Base-by-base conservation (phyloP, 2,888 invertebrate species). In the Liodrosophila aerea region DNA sequence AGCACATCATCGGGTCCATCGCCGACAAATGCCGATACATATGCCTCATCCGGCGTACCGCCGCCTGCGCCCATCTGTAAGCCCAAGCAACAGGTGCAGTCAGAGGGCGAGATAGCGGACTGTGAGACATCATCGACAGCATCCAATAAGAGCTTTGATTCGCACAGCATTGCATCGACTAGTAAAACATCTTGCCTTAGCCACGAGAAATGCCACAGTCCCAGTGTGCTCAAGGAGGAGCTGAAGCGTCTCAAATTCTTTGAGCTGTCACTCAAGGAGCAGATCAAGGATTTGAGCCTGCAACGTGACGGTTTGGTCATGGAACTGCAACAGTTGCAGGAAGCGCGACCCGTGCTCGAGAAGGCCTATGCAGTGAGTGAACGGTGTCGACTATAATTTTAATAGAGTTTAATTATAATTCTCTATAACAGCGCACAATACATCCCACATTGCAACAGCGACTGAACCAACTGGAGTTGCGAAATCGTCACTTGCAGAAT, bases 401-500 rank as follows among this genome's bases (percentile, higher is more conserved):
- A n/a, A n/a, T n/a, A n/a, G n/a, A n/a, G n/a, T n/a, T n/a, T n/a
- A n/a, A 1, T 7, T 18, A 7, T 11, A n/a, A 13, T 29, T 27
- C 51, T 11, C 16, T 30, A 16, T 4, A 8, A 11, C 54, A 90
- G 90, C 87, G 90, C 40, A 88, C 90, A 12, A 86, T 88, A 49
- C 90, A 90, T 86, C 90, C 90, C 29, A 87, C 88, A 37, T 73
- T 90, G 50, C 87, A 89, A 63, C 90, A 90, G 71, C 77, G 88
- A 66, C 87, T 90, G n/a, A 90, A 90, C 61, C 89, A 89, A 70
- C 90, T 94, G 73, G 94, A 94, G 81, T 91, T 93, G 73, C 91
- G 92, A 64, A 92, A 93, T 86, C 91, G 92, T 67, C 92, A 92
- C 87, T 88, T 94, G 63, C 93, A 93, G 86, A 89, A 92, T 66